Base-by-base conservation (phyloP, 2,888 invertebrate species). In the Ormia ochracea region DNA sequence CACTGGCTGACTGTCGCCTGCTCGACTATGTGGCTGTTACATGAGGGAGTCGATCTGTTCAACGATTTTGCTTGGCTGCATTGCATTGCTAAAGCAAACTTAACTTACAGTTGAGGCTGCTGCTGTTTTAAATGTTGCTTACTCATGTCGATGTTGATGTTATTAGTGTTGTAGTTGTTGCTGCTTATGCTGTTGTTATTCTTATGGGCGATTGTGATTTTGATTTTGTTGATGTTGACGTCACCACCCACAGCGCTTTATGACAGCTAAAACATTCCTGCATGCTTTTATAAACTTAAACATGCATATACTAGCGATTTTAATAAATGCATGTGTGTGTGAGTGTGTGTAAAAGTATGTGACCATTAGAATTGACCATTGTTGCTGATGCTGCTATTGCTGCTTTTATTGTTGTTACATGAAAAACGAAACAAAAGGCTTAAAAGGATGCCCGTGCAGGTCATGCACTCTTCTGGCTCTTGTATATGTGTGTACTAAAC, bases 161-260 rank as follows among this genome's bases (percentile, higher is more conserved):
- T 76, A 54, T 54, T 70, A 70, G 52, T 76, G 50, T 65, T 36
- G 65, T 38, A 26, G 65, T 65, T 65, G 66, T 66, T 80, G 76
- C 33, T 80, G 61, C 58, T 80, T 41, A 48, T 61, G 48, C 28
- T 70, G 69, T 45, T 68, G 65, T 19, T 69, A 52, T 31, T 58
- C 59, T 48, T 41, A 5, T 23, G 41, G 59, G 36, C 38, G 63
- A 43, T 66, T 50, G 28, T 66, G 66, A 74, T 74, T 58, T 75
- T 65, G 78, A 63, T 79, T 63, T 65, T 75, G 79, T 66, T 79
- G 78, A 74, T 74, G 75, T 75, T 77, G 80, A 80, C 72, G 80
- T 80, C 77, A 77, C 80, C 80, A 77, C 77, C 80, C 80, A 80
- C 80, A 50, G 80, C 56, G 80, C 77, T 73, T 80, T 80, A 80